Percentiles rank a stretch among this genome's conserved stretches.
phyloP scores from a whole-genome alignment of 2,113 vertebrate species.

The Peromyscus maniculatus region DNA sequence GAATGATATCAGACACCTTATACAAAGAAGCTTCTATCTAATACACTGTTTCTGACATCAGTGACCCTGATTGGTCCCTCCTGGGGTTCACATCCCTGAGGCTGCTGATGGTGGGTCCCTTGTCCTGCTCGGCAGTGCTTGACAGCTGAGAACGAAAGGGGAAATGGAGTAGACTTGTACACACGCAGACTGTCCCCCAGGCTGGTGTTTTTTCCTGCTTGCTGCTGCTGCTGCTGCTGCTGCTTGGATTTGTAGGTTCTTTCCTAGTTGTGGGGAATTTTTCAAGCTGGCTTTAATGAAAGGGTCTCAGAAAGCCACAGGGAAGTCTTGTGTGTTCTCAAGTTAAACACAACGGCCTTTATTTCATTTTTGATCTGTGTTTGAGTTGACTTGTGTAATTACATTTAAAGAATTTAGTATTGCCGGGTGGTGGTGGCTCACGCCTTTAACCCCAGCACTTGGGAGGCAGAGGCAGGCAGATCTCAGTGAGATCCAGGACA shows the following conservation, averaged over 20 bases:
- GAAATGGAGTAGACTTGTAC: background rate
- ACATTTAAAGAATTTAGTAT: conserved; percentile 1
- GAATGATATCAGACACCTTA: background rate
- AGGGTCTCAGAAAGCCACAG: conserved; percentile 67
- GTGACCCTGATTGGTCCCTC: background rate
- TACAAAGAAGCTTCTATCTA: background rate
- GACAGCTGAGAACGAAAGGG: background rate
- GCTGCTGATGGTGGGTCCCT: background rate
- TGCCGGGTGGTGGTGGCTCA: background rate
- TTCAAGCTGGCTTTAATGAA: conserved; percentile 67
- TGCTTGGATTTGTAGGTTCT: conserved; percentile 76
- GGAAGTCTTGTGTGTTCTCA: conserved; percentile 52
- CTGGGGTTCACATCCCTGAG: background rate
- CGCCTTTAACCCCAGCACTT: no score
- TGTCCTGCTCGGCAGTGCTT: background rate
- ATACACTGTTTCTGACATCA: background rate
- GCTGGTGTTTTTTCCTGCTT: background rate
- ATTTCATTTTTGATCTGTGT: conserved; percentile 55
- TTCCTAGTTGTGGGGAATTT: conserved; percentile 79
- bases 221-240: background rate
- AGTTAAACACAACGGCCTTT: conserved; percentile 23
- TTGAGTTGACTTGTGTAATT: conserved; percentile 37
- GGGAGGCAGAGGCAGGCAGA: no score
- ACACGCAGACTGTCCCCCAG: conserved; percentile 15
- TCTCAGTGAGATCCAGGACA: no score